Percentiles rank a stretch among this genome's conserved stretches.
Evolutionary conservation across 2,888 invertebrate species (phyloP).

Genomic region (Yponomeuta cagnagella): DNA sequence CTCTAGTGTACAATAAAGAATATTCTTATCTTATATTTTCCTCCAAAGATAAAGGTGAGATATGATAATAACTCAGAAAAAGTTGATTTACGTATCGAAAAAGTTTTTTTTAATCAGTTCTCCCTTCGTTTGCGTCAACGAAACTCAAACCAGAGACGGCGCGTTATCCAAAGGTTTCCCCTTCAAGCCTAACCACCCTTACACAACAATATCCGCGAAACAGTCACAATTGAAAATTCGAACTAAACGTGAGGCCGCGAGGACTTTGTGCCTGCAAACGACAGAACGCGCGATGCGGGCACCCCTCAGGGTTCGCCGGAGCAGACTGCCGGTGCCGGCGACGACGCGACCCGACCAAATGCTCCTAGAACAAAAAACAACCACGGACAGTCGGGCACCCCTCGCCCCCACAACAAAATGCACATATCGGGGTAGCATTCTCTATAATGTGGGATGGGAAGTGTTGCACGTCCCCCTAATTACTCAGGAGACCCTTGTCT

Average conservation of each 20-base stretch:
- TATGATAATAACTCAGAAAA: background rate
- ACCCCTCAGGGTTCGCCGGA: constrained; percentile 49
- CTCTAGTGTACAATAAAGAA: too few relatives aligned
- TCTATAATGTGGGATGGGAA: constrained; percentile 47
- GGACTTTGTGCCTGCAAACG: constrained; percentile 16
- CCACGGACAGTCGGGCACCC: constrained; percentile 38
- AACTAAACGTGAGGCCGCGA: constrained; percentile 7
- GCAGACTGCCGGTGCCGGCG: constrained; percentile 47
- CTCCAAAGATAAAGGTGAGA: background rate
- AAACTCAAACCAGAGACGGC: background rate
- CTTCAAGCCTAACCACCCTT: background rate
- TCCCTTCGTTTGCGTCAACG: background rate
- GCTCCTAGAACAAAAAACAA: constrained; percentile 31
- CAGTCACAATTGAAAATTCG: background rate
- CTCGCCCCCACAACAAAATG: constrained; percentile 49
- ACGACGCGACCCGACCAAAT: constrained; percentile 25
- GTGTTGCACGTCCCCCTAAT: constrained; percentile 41
- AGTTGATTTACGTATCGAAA: constrained; percentile 6
- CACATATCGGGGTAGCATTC: constrained; percentile 50
- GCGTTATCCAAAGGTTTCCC: background rate
- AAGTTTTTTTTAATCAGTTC: constrained; percentile 4
- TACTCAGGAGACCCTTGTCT: constrained; percentile 38
- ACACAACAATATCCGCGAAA: background rate
- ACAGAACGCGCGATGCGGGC: constrained; percentile 38
- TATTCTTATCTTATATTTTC: background rate